Base-by-base conservation (phyloP, 2,888 invertebrate species). In the Tanypteryx hageni region DNA sequence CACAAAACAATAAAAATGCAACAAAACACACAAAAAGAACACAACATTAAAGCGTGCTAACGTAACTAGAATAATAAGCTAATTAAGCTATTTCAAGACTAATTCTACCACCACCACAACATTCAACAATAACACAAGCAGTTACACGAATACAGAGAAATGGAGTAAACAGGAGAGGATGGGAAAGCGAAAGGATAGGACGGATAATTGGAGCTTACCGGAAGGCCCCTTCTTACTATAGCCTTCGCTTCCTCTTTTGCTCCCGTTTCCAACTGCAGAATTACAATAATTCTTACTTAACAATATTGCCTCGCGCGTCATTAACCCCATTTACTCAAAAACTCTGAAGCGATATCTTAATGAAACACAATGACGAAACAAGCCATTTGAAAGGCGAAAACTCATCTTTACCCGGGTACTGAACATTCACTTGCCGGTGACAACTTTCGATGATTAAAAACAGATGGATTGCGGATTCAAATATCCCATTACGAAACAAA, bases 1-100 rank as follows among this genome's bases (percentile, higher is more conserved):
- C 27, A 0, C 31, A 64, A 44, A 44, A 68, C 27, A 93, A 92
- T 93, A 91, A 93, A 92, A 92, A 91, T 93, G 93, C 86, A 92
- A 92, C 86, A 93, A 31, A 82, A 92, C 31, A 92, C 57, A 76
- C 44, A 16, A 89, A 92, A 89, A 59, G 57, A 61, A 89, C 57
- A 59, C 11, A 22, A 22, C n/a, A 68, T 11, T 16, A 16, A 64
- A 11, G 14, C n/a, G 22, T 64, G 22, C 22, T 27, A 76, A 92
- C 64, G 59, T 84, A 92, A 92, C 59, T 83, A 92, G 59, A 89
- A 56, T 57, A 61, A 61, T 81, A 56, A 92, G 68, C 58, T 68
- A 85, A 85, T 58, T 31, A 31, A 44, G 44, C 58, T 61, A 92
- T 22, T 61, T 18, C 89, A 56, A 56, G 27, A n/a, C 92, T n/a